Evolutionary conservation across 1,140 invertebrate genomes (phyloP), one percentile per base, ranked within the genome.

Genomic region (Lycorma delicatula): DNA sequence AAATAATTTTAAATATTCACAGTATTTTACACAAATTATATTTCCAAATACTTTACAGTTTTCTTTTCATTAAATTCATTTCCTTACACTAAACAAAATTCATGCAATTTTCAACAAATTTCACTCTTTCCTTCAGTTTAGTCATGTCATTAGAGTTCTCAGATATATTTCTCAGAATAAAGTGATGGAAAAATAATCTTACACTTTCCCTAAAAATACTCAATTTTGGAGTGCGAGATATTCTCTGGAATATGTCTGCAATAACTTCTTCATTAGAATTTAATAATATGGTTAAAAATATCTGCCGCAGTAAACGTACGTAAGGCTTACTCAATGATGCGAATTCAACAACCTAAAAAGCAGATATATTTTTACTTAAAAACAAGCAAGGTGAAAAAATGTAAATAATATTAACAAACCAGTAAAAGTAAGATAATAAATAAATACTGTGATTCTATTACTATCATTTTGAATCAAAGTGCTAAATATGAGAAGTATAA

Each of bases 141-240:
- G n/a, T n/a, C n/a, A n/a, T n/a, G n/a, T 84, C 73, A 6, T 79
- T 67, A 0, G 79, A 74, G 2, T 76, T 54, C 4, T 62, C 49
- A 4, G 63, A 65, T 22, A 77, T 68, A 67, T 86, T 85, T 67
- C 80, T 81, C 1, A 88, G 60, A 0, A 91, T 65, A 65, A 91
- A 91, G 72, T 89, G 86, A 68, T 81, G 83, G 65, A 93, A 81
- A 65, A 93, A 92, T 6, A 92, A 71, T 54, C 80, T 70, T 1
- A 92, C 67, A 58, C 86, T 86, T 72, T 91, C 88, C 46, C 82
- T 74, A 60, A 92, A 85, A 63, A 82, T 73, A 64, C 83, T 78
- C 3, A 91, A 73, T 67, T 88, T 84, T 1, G 81, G 75, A 0
- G 85, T 76, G 41, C 76, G 68, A 0, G 82, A 74, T 50, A 89